Base-by-base conservation (phyloP, 1,140 invertebrate species). In the Paracyclopina nana region DNA sequence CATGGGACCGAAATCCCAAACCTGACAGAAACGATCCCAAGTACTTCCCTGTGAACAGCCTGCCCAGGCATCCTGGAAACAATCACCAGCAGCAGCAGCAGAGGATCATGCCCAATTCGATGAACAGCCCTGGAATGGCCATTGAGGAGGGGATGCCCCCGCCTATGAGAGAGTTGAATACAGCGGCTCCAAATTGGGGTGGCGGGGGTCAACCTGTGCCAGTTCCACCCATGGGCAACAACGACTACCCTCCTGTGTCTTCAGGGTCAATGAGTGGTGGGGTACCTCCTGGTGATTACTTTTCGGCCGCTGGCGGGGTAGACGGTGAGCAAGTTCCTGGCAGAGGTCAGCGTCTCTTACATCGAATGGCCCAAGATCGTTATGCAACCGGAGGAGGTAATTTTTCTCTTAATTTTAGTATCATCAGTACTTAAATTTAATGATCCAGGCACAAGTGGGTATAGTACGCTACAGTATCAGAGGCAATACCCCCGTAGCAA, bases 341-440 rank as follows among this genome's bases (percentile, higher is more conserved):
- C 76, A 1, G 83, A 87, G 61, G 80, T 81, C 61, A 86, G 86
- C 62, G 76, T 80, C 20, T 84, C 85, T 18, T 42, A 11, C 9
- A 42, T 8, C 40, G 40, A 18, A 42, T 42, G 40, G 40, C 8
- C 6, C 8, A 16, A 6, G 40, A 42, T 42, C 40, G 8, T 16
- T 18, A 9, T 8, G 40, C 9, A n/a, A n/a, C n/a, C n/a, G n/a
- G n/a, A n/a, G n/a, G n/a, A n/a, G n/a, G n/a, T n/a, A n/a, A n/a
- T n/a, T n/a, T n/a, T n/a, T n/a, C n/a, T n/a, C n/a, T n/a, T n/a
- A n/a, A n/a, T n/a, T n/a, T n/a, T n/a, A n/a, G n/a, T n/a, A n/a
- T n/a, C n/a, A n/a, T 8, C 40, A 42, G 9, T 18, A 42, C 40
- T 18, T 14, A 31, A 31, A 31, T 14, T 31, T 14, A 18, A 42